Evolutionary conservation across 1,140 invertebrate species (phyloP), one percentile per base, ranked within the genome.

Genomic region (Sinonovacula constricta): DNA sequence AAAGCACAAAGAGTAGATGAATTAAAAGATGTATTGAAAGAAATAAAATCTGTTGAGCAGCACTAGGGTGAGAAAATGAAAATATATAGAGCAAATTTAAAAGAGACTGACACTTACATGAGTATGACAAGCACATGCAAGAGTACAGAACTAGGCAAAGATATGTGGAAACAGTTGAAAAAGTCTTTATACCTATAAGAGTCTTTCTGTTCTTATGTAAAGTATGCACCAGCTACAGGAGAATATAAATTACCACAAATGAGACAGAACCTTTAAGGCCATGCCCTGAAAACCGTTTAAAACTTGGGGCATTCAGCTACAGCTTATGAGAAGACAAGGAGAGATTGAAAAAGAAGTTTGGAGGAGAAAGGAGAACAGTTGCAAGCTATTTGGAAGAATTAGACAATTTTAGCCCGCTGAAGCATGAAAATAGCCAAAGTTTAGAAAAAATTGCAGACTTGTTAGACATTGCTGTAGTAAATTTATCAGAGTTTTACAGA

Each of bases 191-290:
- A n/a, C n/a, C n/a, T n/a, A n/a, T n/a, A n/a, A n/a, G n/a, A n/a
- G n/a, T n/a, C n/a, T n/a, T n/a, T n/a, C n/a, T n/a, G n/a, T n/a
- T n/a, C n/a, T n/a, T n/a, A n/a, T n/a, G n/a, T n/a, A n/a, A n/a
- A n/a, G n/a, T n/a, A n/a, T n/a, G 78, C 53, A 5, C 54, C 63
- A 34, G 65, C 67, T 3, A 65, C 72, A 39, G 14, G 22, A 30
- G 79, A 81, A 54, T 80, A 80, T 54, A 80, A 80, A 56, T 33
- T 76, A 24, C 51, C 68, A 15, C 79, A 80, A 26, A 28, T 80
- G 26, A 31, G 71, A 28, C 70, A 80, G 36, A 74, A 66, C 51
- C 33, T 80, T 28, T 34, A n/a, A 15, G 77, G 77, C 3, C 45
- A 76, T 15, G 53, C 71, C 24, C 59, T 68, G 22, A 76, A 49